Conservation (phyloP, 1,140 invertebrate genomes). For the Battus philenor region DNA sequence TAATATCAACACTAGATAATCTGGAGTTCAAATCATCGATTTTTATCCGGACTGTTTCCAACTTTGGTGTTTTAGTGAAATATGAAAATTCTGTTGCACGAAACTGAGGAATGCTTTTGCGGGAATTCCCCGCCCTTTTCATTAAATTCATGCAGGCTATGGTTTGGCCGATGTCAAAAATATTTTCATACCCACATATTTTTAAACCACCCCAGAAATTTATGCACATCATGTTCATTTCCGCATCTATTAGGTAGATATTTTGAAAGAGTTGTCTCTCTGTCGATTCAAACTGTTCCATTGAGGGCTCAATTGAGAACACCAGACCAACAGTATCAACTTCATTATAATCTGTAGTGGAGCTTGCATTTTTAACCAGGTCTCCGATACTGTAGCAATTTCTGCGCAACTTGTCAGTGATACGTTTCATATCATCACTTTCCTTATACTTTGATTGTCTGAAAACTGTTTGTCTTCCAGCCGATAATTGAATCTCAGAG, state of each 20-base stretch:
- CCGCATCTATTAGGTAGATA: constrained; percentile 68
- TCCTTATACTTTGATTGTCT: constrained; percentile 35
- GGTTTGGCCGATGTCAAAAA: constrained; percentile 76
- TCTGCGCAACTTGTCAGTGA: constrained; percentile 28
- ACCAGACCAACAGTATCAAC: constrained; percentile 54
- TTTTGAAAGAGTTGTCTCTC: constrained; percentile 58
- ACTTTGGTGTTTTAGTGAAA: constrained; percentile 61
- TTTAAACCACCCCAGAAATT: constrained; percentile 80
- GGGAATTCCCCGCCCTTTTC: constrained; percentile 54
- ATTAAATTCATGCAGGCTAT: constrained; percentile 80
- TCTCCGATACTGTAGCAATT: constrained; percentile 45
- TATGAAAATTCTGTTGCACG: constrained; percentile 52
- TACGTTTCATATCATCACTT: constrained; percentile 20
- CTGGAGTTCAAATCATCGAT: constrained; percentile 32
- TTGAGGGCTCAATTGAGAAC: constrained; percentile 48
- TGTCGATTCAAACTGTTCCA: constrained; percentile 32
- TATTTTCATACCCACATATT: constrained; percentile 78
- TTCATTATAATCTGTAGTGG: constrained; percentile 53
- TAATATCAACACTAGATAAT: constrained; percentile 34
- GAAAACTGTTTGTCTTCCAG: constrained; percentile 48
- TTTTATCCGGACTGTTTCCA: constrained; percentile 29
- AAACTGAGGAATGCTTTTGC: constrained; percentile 51
- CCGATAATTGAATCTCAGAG: constrained; percentile 66
- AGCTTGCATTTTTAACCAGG: constrained; percentile 33
- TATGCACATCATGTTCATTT: constrained; percentile 76